phyloP scores from a whole-genome alignment of 1,140 invertebrate genomes.

The Druon quercuslanigerum region DNA sequence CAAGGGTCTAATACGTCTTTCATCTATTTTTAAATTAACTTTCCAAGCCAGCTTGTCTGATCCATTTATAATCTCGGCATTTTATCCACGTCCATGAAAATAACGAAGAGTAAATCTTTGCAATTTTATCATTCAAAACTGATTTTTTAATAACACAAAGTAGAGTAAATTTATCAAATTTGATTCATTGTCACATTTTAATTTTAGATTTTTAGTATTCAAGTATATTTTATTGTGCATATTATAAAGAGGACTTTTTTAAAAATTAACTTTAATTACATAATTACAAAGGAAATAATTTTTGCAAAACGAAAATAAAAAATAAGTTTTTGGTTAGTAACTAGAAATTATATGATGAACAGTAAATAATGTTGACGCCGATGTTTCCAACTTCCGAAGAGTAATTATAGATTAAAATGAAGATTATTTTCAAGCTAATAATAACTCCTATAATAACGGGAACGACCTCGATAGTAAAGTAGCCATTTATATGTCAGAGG shows the following conservation, averaged over 20 bases:
- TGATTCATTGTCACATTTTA: too few relatives aligned
- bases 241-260: too few relatives aligned
- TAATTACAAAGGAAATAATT: not conserved
- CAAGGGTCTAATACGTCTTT: not conserved
- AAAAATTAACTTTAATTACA: not conserved
- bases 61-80: conserved; percentile 17
- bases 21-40: conserved; percentile 21
- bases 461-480: conserved; percentile 27
- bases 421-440: conserved; percentile 26
- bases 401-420: conserved; percentile 28
- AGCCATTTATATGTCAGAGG: conserved; percentile 30
- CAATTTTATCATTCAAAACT: not conserved
- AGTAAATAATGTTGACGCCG: conserved; percentile 9
- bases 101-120: not conserved
- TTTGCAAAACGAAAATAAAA: not conserved
- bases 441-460: conserved; percentile 23
- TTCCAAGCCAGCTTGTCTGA: conserved; percentile 17
- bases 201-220: too few relatives aligned
- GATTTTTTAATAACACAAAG: not conserved
- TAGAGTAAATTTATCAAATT: not conserved
- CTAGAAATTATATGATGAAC: not conserved
- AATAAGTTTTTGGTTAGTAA: not conserved
- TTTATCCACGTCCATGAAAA: not conserved
- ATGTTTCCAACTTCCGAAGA: not conserved
- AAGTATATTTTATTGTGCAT: too few relatives aligned